phyloP scores from a whole-genome alignment of 2,888 invertebrate species.

The Pemphredon lugubris region DNA sequence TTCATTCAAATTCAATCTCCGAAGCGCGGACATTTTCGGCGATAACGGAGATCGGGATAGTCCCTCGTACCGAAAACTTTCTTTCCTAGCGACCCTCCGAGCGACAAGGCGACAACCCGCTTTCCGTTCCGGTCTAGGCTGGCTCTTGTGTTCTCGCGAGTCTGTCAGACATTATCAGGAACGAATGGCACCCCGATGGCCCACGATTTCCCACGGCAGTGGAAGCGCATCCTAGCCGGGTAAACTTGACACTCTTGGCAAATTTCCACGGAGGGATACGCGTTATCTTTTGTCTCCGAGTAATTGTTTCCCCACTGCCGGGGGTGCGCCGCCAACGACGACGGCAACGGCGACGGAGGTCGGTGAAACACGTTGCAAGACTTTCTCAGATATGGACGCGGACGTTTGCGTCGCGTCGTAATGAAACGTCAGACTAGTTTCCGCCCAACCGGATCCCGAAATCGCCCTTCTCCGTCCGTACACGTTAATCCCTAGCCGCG shows the following conservation, averaged over 20 bases:
- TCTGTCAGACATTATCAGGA: conserved; percentile 23
- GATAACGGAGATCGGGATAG: no score
- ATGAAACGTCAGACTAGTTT: conserved; percentile 58
- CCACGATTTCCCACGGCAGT: conserved; percentile 11
- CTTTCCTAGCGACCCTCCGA: no score
- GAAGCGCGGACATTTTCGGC: no score
- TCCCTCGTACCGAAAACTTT: no score
- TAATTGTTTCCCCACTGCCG: conserved; percentile 73
- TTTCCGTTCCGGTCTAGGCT: no score
- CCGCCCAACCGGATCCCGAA: conserved; percentile 45
- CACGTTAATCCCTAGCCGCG: conserved; percentile 50
- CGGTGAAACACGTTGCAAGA: conserved; percentile 33
- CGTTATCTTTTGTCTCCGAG: conserved; percentile 73
- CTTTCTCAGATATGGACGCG: conserved; percentile 58
- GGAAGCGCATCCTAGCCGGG: conserved; percentile 8
- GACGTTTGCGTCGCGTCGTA: conserved; percentile 56
- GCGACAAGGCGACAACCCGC: no score
- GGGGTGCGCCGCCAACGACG: conserved; percentile 32
- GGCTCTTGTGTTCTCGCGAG: conserved; percentile 1
- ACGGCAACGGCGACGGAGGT: neutral
- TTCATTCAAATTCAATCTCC: no score
- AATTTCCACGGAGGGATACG: conserved; percentile 70
- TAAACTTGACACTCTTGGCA: conserved; percentile 70
- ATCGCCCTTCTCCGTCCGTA: conserved; percentile 37
- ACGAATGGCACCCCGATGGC: conserved; percentile 34